Evolutionary conservation across 2,888 invertebrate species (phyloP), one percentile per base, ranked within the genome.

Genomic region (Drosophila mulleri): DNA sequence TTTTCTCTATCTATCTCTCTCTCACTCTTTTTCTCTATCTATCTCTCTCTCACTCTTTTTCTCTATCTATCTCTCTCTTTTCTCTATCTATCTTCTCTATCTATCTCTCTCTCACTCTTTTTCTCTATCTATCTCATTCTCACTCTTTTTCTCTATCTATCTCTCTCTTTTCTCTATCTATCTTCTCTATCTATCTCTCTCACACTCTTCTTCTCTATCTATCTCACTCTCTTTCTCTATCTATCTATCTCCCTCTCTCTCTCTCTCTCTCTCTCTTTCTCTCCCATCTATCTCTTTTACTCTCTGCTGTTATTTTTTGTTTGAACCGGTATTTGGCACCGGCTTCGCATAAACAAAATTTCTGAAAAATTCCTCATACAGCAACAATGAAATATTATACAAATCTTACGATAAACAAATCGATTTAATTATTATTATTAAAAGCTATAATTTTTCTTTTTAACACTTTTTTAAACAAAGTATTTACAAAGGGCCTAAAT

Each of bases 371-470:
- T 56, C 52, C 42, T 41, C 48, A 45, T 42, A 56, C 29, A 29
- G 14, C 29, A 44, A 44, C 44, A 59, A 44, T 32, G 57, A 76
- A 53, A 44, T 53, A 52, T 65, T 67, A 57, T 60, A 56, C 61
- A 84, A 66, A 42, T 37, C 39, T 68, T 67, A 63, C n/a, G 58
- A 45, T 60, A 63, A 72, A 47, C 61, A 68, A 69, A 80, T 45
- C 39, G 65, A 74, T 78, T 78, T 65, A 78, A 76, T 74, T 74
- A 60, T 44, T 53, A 39, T 48, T 57, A 29, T 47, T 18, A 52
- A 64, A 65, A 20, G 2, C 8, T 52, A 50, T 39, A 11, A 47
- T 52, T 20, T 71, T 37, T 44, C 18, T 26, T 58, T n/a, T 73
- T 23, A 20, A 42, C 56, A 47, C 44, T 16, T 44, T 48, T 58